phyloP scores from a whole-genome alignment of 2,888 invertebrate genomes.

The Heliconius ethilla region DNA sequence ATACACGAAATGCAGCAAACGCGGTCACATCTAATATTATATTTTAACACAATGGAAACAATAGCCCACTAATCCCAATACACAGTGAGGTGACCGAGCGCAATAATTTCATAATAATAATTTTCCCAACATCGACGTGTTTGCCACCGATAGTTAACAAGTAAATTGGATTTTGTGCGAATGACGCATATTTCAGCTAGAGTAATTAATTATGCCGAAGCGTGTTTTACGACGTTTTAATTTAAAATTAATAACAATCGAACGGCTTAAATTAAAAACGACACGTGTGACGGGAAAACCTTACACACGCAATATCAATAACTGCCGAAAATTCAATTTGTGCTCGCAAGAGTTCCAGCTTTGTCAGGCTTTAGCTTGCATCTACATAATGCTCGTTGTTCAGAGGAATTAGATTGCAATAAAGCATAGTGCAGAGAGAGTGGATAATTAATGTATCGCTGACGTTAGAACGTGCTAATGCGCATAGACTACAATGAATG shows the following conservation, averaged over 20 bases:
- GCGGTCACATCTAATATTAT: slow-evolving; percentile 46
- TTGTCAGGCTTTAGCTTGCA: slow-evolving; percentile 21
- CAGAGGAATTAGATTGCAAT: slow-evolving; percentile 35
- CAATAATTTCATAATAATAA: slow-evolving; percentile 73
- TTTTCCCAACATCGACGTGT: slow-evolving; percentile 66
- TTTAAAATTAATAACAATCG: slow-evolving; percentile 47
- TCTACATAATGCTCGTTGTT: slow-evolving; percentile 32
- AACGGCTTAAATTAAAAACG: slow-evolving; percentile 41
- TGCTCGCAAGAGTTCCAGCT: slow-evolving; percentile 23
- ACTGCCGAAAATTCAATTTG: slow-evolving; percentile 27
- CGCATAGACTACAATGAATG: slow-evolving; percentile 20
- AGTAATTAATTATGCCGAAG: slow-evolving; percentile 66
- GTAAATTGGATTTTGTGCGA: slow-evolving; percentile 73
- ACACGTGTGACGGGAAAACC: slow-evolving; percentile 27
- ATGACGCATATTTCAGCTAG: slow-evolving; percentile 68
- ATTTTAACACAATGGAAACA: slow-evolving; percentile 46
- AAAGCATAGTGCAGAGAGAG: slow-evolving; percentile 27
- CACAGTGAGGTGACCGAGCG: slow-evolving; percentile 58
- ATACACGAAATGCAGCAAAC: slow-evolving; percentile 42
- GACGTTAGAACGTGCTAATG: slow-evolving; percentile 34
- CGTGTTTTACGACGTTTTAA: slow-evolving; percentile 56
- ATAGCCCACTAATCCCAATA: slow-evolving; percentile 54
- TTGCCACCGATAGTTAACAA: slow-evolving; percentile 63
- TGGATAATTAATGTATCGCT: slow-evolving; percentile 37
- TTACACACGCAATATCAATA: slow-evolving; percentile 14